phyloP scores from a whole-genome alignment of 1,140 invertebrate genomes.

The Calycopis cecrops region DNA sequence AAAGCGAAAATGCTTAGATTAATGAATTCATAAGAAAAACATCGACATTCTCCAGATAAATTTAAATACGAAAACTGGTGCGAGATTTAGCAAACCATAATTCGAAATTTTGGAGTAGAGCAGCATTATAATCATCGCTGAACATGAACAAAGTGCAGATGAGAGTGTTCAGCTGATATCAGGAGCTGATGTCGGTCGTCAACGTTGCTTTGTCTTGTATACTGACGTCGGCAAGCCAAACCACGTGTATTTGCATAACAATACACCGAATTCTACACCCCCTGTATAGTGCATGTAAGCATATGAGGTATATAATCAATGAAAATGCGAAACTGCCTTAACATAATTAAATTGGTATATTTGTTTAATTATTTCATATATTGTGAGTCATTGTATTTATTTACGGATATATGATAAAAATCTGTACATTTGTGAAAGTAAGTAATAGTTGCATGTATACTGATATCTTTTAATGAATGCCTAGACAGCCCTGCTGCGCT shows the following conservation, averaged over 20 bases:
- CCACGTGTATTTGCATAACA: slow-evolving; percentile 66
- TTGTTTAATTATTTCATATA: too few relatives aligned
- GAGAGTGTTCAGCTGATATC: slow-evolving; percentile 46
- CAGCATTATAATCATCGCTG: slow-evolving; percentile 13
- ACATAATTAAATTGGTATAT: not conserved
- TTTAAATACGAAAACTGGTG: too few relatives aligned
- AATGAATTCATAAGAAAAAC: too few relatives aligned
- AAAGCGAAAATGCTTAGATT: too few relatives aligned
- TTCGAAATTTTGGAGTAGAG: slow-evolving; percentile 2
- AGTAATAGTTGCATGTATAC: too few relatives aligned
- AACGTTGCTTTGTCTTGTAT: slow-evolving; percentile 66
- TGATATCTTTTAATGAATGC: too few relatives aligned
- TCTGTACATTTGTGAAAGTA: too few relatives aligned
- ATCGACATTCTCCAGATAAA: too few relatives aligned
- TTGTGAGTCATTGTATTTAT: too few relatives aligned
- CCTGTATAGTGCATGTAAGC: slow-evolving; percentile 20
- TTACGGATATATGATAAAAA: too few relatives aligned
- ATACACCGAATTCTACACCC: slow-evolving; percentile 49
- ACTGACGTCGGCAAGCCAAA: slow-evolving; percentile 55
- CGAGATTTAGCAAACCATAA: not conserved
- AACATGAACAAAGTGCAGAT: slow-evolving; percentile 35
- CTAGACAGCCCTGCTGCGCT: too few relatives aligned
- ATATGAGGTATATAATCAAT: slow-evolving; percentile 5
- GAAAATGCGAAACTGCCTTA: slow-evolving; percentile 7
- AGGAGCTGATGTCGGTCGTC: slow-evolving; percentile 55